Base-by-base conservation (phyloP, 2,888 invertebrate species). In the Electrophaes corylata region DNA sequence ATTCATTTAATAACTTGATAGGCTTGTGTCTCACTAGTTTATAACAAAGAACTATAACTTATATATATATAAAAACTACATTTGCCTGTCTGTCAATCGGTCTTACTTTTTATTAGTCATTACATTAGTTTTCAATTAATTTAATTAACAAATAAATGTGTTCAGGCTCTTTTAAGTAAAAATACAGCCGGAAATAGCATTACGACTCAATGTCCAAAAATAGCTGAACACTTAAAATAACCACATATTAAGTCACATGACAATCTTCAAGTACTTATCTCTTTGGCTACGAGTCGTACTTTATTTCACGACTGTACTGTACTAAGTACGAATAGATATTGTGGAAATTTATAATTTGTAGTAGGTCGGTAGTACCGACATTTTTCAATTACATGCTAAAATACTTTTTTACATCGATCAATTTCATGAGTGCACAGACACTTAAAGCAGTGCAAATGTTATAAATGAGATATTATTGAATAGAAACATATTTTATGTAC, bases 21-120 rank as follows among this genome's bases (percentile, higher is more conserved):
- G 86, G 84, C 84, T 84, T 81, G 79, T 81, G 79, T 87, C 81
- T 85, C 83, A 83, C 82, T 84, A 82, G 78, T 75, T 80, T 78
- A 76, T 71, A 82, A 82, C 76, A 80, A 78, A 75, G 53, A 71
- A 79, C 73, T 73, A 69, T 73, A 83, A 79, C 79, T 76, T 72
- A 75, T 29, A 72, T 65, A n/a, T n/a, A n/a, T n/a, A 65, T 49
- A 59, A 57, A 62, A 53, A 48, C 52, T 20, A 43, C 37, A 16
- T 37, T 37, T 54, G 26, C 44, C 43, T 56, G 54, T 49, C 52
- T 18, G 10, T 16, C 37, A 37, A 37, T 37, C 16, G 16, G 16
- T 37, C 8, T 16, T 37, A 35, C 8, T 37, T 12, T 16, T 10
- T 37, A 26, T 10, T 29, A 37, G 37, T 16, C 31, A 33, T 45